These are phyloP conservation scores for Mycetomoellerius zeteki DNA, from an alignment of 1,140 invertebrate genomes.

Conservation along the genomic window DNA sequence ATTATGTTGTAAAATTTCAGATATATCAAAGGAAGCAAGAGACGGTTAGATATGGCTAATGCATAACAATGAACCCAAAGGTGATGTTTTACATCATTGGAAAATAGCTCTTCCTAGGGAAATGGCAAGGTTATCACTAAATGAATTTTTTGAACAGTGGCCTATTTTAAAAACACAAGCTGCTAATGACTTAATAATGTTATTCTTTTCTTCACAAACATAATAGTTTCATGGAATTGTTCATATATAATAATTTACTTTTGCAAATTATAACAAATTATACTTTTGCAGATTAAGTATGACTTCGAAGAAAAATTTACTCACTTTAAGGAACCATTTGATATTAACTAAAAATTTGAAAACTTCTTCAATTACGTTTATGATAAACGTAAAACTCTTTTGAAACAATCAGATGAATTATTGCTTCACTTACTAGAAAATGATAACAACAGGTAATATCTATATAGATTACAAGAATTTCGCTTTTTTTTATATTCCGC, in stretches of 20 bases:
- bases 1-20: background rate
- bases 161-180: conserved; percentile 17
- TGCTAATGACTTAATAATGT: conserved; percentile 10
- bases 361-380: background rate
- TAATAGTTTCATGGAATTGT: background rate
- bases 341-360: background rate
- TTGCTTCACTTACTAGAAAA: background rate
- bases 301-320: conserved; percentile 3
- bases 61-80: background rate
- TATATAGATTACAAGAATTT: no score
- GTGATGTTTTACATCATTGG: background rate
- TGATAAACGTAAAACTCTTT: background rate
- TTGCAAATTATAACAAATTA: background rate
- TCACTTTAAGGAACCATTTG: background rate
- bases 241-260: conserved; percentile 8
- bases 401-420: background rate
- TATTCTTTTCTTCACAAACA: no score
- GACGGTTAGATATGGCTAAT: conserved; percentile 1
- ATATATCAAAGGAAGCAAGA: background rate
- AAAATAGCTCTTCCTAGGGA: background rate
- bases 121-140: background rate
- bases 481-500: no score
- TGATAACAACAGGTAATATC: background rate
- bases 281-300: background rate
- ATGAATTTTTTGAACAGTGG: background rate